Percentiles rank a stretch among this genome's conserved stretches.
Conservation (phyloP, 23 tunicate genomes). For the Trididemnum nubilum region DNA sequence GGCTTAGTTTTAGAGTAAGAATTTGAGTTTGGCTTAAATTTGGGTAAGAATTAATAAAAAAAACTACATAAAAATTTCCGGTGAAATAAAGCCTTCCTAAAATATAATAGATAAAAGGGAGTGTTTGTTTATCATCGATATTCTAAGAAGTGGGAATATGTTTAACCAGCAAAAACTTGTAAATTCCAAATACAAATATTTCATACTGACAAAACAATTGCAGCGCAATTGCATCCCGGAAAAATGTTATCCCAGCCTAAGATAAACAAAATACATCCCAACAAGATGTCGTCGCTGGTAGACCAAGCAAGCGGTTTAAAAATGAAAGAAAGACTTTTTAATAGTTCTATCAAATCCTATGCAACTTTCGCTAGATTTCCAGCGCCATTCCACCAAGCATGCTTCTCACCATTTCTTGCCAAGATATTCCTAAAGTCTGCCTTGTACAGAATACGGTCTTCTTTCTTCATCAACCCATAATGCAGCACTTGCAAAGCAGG, state of each 20-base stretch:
- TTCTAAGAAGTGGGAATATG: background rate
- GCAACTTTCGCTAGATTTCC: background rate
- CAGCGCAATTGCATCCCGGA: background rate
- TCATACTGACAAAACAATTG: background rate
- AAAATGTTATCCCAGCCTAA: background rate
- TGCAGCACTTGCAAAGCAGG: background rate
- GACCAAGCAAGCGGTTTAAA: background rate
- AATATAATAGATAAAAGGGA: background rate
- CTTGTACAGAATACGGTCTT: background rate
- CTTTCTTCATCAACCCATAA: background rate
- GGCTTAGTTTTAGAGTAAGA: too few relatives aligned
- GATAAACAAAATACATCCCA: background rate
- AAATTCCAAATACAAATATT: background rate
- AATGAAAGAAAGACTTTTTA: background rate
- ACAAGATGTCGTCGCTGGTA: background rate
- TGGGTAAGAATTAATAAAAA: too few relatives aligned
- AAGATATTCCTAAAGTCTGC: background rate
- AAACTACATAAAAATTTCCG: too few relatives aligned
- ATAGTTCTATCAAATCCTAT: background rate
- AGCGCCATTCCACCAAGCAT: background rate
- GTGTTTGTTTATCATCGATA: background rate
- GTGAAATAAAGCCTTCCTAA: too few relatives aligned
- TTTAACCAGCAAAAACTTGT: background rate
- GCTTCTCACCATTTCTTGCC: background rate
- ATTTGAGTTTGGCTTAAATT: too few relatives aligned